Conservation (phyloP, 53 echinoderm and acorn worm genomes). For the Henricia sp. region DNA sequence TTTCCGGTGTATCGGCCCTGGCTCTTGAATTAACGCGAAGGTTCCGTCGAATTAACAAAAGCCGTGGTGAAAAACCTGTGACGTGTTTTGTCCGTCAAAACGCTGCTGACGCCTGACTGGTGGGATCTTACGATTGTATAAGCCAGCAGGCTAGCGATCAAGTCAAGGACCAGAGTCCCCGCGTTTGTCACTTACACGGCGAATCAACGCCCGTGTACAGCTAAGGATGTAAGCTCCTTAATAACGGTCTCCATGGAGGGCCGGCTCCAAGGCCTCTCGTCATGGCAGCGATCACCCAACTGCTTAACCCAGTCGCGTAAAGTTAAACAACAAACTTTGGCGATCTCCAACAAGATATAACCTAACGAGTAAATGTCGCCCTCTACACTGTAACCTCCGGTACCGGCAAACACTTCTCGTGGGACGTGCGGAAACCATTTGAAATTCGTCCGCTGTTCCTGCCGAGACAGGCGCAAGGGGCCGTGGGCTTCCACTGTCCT, state of each 20-base stretch:
- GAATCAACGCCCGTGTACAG: conserved; percentile 1
- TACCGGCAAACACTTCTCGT: conserved; percentile 23
- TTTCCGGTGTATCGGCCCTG: no score
- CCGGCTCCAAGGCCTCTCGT: background rate
- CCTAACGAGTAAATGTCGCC: conserved; percentile 46
- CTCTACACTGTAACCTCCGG: conserved; percentile 25
- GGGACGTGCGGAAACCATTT: conserved; percentile 27
- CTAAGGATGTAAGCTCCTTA: conserved; percentile 16
- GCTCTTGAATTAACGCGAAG: no score
- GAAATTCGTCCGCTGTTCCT: background rate
- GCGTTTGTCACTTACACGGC: no score
- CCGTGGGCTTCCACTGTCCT: background rate
- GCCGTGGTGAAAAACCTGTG: no score
- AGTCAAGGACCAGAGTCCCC: no score
- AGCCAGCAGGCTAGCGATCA: no score
- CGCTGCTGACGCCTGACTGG: no score
- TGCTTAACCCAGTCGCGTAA: background rate
- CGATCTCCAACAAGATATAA: conserved; percentile 13
- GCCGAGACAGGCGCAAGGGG: background rate
- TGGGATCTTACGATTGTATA: no score
- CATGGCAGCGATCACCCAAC: conserved; percentile 4
- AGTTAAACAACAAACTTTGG: conserved; percentile 14
- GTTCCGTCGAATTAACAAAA: no score
- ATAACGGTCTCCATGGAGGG: conserved; percentile 10
- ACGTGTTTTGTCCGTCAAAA: no score